Conservation (phyloP, 2,888 invertebrate genomes). For the Lutraria lutraria region DNA sequence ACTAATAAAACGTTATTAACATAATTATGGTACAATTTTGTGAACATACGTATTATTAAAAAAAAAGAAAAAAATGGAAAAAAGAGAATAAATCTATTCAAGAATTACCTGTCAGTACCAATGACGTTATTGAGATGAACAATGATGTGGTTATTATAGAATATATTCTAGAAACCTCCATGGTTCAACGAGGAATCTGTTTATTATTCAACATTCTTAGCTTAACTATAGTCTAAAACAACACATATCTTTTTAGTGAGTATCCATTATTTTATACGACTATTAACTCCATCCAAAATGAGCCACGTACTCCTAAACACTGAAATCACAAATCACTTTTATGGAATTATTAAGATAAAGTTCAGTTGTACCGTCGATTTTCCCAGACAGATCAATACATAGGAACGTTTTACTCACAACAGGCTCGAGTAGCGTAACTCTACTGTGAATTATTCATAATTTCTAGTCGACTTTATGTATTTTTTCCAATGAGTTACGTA, state of each 20-base stretch:
- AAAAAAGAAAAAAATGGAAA: too few relatives aligned
- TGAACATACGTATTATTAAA: too few relatives aligned
- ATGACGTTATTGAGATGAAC: constrained; percentile 1
- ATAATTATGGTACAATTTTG: too few relatives aligned
- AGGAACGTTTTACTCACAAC: background rate
- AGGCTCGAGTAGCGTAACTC: background rate
- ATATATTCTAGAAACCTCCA: background rate
- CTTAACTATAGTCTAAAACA: background rate
- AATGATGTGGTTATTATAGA: background rate
- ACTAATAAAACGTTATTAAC: too few relatives aligned
- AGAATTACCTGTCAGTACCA: background rate
- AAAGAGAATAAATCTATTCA: background rate
- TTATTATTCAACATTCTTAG: background rate
- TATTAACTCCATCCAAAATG: background rate
- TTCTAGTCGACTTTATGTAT: background rate
- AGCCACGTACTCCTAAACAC: background rate
- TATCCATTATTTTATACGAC: background rate
- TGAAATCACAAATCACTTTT: background rate
- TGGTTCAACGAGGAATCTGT: background rate
- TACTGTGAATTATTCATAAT: background rate
- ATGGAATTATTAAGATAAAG: background rate
- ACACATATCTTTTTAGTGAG: background rate
- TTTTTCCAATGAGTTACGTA: constrained; percentile 4
- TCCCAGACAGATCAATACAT: background rate
- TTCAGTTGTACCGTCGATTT: constrained; percentile 8